Base-by-base conservation (phyloP, 2,113 vertebrate species). In the Eurystomus gularis region DNA sequence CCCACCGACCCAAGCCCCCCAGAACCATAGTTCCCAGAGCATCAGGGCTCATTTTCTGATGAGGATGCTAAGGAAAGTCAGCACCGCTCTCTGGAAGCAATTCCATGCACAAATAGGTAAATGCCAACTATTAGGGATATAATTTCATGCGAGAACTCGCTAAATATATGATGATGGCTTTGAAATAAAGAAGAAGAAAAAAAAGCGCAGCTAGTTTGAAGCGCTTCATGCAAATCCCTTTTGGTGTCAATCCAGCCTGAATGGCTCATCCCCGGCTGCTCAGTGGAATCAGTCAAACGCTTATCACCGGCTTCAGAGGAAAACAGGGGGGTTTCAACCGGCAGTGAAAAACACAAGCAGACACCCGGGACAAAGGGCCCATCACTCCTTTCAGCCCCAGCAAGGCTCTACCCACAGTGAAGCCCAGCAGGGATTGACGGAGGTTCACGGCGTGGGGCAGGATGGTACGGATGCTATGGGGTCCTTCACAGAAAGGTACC, bases 361-460 rank as follows among this genome's bases (percentile, higher is more conserved):
- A 78, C 93, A 88, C 26, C 60, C 70, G 51, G 46, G 70, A 93
- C 85, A 90, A 96, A 95, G 94, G 65, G 82, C 51, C 33, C 24
- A 8, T 89, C 94, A 69, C 7, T 51, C 24, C 61, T 15, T 3
- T 8, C 70, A 6, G 51, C 69, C 55, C 82, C 76, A 42, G 69
- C 17, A 0, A 58, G 62, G 62, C 25, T 64, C 49, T 21, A 6
- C 5, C 66, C 5, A 52, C 66, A 28, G 4, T 1, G 7, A 35
- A 70, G 42, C 31, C 54, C 2, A 0, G 11, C 7, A 0, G 51
- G 35, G 23, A 18, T 0, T 26, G 90, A 39, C 31, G 19, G 82
- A 44, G 37, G 33, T 25, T 62, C 2, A 39, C 1, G 1, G 42
- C 1, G 0, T 0, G 2, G 35, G 42, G 12, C 0, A 40, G 58